These are phyloP conservation scores for Sterrhoptilus dennistouni DNA, from an alignment of 2,113 vertebrate genomes.

Conservation along the genomic window DNA sequence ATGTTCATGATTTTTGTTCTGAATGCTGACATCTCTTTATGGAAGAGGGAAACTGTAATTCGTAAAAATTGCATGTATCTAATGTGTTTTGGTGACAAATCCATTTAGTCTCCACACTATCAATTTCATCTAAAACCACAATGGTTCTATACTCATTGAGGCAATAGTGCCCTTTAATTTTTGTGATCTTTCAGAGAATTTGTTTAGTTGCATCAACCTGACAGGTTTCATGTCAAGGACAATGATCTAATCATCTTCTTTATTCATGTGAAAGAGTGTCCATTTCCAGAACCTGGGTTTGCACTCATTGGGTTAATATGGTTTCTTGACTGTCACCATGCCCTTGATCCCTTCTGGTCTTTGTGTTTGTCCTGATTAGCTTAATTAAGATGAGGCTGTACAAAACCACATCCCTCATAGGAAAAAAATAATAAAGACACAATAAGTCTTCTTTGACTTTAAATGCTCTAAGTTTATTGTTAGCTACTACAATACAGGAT, in stretches of 20 bases:
- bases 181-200: neutral
- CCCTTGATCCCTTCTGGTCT: neutral
- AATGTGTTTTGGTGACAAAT: neutral
- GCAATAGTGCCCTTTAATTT: neutral
- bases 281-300: neutral
- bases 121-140: neutral
- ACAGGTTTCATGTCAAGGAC: neutral
- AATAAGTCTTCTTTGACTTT: neutral
- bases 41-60: neutral
- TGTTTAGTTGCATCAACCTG: neutral
- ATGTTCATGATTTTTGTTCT: neutral
- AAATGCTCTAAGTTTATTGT: neutral
- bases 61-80: neutral
- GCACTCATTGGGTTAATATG: neutral
- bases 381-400: neutral
- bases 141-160: neutral
- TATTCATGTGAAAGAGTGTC: neutral
- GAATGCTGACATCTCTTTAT: neutral
- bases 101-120: neutral
- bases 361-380: neutral
- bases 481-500: neutral
- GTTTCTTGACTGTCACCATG: neutral
- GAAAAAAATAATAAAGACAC: neutral
- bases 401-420: neutral
- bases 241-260: neutral